Evolutionary conservation across 1,140 invertebrate genomes (phyloP), one percentile per base, ranked within the genome.

Genomic region (Oncopeltus fasciatus): DNA sequence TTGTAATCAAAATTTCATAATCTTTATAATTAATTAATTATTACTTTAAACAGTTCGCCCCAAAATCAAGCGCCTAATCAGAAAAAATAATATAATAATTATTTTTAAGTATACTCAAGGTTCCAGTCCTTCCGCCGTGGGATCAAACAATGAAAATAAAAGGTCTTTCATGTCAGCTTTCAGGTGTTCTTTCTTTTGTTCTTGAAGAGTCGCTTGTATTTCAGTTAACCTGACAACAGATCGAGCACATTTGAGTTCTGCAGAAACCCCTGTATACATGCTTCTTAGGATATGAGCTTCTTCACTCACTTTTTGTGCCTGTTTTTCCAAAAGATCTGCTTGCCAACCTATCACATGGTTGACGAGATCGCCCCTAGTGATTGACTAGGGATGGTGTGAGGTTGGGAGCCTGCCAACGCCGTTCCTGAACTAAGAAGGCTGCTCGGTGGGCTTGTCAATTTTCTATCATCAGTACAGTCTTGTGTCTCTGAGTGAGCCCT

Each of bases 181-280:
- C n/a, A n/a, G n/a, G n/a, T n/a, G n/a, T n/a, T n/a, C n/a, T n/a
- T n/a, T 94, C 92, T 93, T 93, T 81, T 96, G 92, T 81, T 96
- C 92, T 79, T 95, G 91, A 74, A 96, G 78, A 65, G 93, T 96
- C 62, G 93, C 91, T 79, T 94, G 90, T 74, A 96, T 96, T 82
- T 97, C 93, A 31, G 91, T 92, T 70, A 93, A 82, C 69, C 94
- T 83, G 66, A 97, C 94, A 71, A 95, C 78, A 66, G 92, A 95
- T 66, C 94, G 82, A 66, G 92, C 90, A 75, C 89, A 91, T 77
- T 97, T 97, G 63, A 97, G 78, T 72, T 97, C 92, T 31, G 92
- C 87, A 57, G 92, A 95, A 66, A 97, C 92, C 76, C 90, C 84
- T 67, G 92, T 95, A 78, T 88, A 91, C 71, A 91, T 79, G 79